phyloP scores from a whole-genome alignment of 2,113 vertebrate genomes.

The Oncorhynchus gorbuscha region DNA sequence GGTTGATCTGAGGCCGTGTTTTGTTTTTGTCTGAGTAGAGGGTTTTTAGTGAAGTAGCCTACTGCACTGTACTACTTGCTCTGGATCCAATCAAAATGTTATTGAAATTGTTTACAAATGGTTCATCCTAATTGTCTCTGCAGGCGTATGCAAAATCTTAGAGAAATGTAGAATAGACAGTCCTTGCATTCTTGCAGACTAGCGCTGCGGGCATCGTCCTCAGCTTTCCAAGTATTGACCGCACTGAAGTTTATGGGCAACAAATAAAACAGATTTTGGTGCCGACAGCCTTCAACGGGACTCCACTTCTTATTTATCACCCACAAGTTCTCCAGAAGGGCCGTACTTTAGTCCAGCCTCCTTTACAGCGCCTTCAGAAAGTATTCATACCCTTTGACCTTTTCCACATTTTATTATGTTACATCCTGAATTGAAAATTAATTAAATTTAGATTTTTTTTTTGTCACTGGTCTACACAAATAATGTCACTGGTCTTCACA shows the following conservation, averaged over 20 bases:
- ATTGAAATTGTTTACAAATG: no score
- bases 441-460: no score
- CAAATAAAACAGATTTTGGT: conserved; percentile 16
- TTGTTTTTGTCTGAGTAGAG: not conserved
- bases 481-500: no score
- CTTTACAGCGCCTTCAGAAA: not conserved
- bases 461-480: no score
- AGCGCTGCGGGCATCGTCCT: not conserved
- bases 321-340: not conserved
- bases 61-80: no score
- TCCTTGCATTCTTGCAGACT: conserved; percentile 11
- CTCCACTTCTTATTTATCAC: not conserved
- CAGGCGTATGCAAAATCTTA: no score
- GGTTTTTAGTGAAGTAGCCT: no score
- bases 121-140: no score
- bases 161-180: not conserved
- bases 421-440: no score
- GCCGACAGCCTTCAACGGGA: conserved; percentile 7
- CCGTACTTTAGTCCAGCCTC: not conserved
- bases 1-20: not conserved
- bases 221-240: conserved; percentile 47
- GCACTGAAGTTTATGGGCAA: conserved; percentile 37
- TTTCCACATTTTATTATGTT: no score
- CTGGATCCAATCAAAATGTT: no score
- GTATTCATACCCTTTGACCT: no score